Evolutionary conservation across 1,140 invertebrate species (phyloP).

Genomic region (Drosophila guanche): DNA sequence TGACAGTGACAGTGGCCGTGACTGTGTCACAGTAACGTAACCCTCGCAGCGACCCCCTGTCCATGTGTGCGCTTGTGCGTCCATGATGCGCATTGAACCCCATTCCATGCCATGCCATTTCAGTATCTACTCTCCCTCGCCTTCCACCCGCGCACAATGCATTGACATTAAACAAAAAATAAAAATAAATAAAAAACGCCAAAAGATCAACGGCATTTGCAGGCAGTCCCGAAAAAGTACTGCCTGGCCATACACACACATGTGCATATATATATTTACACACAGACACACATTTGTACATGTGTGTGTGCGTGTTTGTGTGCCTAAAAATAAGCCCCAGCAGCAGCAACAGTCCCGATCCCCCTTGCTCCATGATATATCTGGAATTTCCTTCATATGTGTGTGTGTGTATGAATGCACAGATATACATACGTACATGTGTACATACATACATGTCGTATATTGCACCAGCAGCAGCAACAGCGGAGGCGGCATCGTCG

Average conservation of each 20-base stretch:
- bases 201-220: constrained; percentile 47
- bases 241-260: too few species aligned
- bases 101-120: background rate
- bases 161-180: constrained; percentile 43
- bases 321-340: background rate
- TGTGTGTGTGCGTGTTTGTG: too few species aligned
- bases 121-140: background rate
- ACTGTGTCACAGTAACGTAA: constrained; percentile 18
- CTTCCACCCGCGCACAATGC: constrained; percentile 42
- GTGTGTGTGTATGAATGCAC: too few species aligned
- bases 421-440: too few species aligned
- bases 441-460: too few species aligned
- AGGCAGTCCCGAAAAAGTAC: too few species aligned
- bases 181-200: constrained; percentile 1
- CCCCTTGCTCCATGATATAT: too few species aligned
- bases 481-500: too few species aligned
- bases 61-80: background rate
- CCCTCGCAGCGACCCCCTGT: background rate
- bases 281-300: too few species aligned
- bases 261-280: too few species aligned
- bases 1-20: constrained; percentile 34
- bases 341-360: background rate
- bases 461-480: too few species aligned
- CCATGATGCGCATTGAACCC: constrained; percentile 48
- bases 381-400: too few species aligned